These are phyloP conservation scores for Oedothorax gibbosus DNA, from an alignment of 1,140 invertebrate genomes.

Conservation along the genomic window DNA sequence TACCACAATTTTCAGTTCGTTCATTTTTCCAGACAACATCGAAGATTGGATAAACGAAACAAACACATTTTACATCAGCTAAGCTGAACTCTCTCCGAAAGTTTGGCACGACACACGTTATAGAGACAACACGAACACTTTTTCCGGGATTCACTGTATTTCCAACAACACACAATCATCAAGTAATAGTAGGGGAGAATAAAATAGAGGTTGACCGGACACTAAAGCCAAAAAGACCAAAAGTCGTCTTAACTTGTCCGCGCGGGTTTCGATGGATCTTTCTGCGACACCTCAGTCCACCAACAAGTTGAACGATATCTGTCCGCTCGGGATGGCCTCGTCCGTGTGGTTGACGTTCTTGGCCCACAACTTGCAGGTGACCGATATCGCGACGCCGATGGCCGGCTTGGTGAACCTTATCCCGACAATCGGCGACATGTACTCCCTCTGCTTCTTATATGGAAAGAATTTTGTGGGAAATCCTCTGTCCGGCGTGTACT, in stretches of 20 bases:
- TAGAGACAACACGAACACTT: neutral
- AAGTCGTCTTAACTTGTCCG: neutral
- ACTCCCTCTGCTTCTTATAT: conserved; percentile 41
- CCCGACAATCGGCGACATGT: conserved; percentile 62
- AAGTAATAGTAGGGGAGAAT: too few species aligned
- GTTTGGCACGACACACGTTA: conserved; percentile 16
- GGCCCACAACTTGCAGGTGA: conserved; percentile 63
- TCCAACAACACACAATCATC: neutral
- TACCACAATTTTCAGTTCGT: neutral
- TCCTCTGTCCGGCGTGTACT: conserved; percentile 61
- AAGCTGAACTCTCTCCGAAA: neutral
- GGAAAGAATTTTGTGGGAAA: conserved; percentile 61
- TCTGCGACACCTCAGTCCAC: conserved; percentile 51
- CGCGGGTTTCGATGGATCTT: neutral
- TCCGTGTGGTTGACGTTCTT: conserved; percentile 62
- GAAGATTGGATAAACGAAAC: conserved; percentile 5
- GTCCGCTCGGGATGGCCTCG: conserved; percentile 55
- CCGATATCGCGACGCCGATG: conserved; percentile 61
- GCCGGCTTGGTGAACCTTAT: conserved; percentile 61
- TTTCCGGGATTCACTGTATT: neutral
- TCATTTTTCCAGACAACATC: conserved; percentile 3
- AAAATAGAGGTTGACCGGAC: too few species aligned
- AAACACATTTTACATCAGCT: neutral
- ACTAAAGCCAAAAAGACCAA: conserved; percentile 1
- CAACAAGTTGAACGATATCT: conserved; percentile 61